phyloP scores from a whole-genome alignment of 2,888 invertebrate genomes.

The Cyclophora albipunctata region DNA sequence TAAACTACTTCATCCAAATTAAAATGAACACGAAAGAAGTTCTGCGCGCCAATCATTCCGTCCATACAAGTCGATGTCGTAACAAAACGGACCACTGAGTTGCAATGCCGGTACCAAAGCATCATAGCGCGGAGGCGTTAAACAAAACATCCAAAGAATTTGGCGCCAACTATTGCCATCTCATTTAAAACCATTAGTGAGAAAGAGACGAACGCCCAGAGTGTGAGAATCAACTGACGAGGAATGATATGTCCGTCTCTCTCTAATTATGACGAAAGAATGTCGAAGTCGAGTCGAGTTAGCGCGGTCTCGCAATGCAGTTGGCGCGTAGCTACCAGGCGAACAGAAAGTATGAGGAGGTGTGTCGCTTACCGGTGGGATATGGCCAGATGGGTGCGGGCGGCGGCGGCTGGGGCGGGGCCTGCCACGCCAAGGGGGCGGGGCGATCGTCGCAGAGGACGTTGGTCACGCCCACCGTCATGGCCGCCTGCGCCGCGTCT shows the following conservation, averaged over 20 bases:
- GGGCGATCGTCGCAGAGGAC: constrained; percentile 79
- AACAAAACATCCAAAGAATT: constrained; percentile 33
- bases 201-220: too few species aligned
- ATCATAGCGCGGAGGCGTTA: constrained; percentile 52
- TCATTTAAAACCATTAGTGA: constrained; percentile 2
- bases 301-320: constrained; percentile 66
- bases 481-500: constrained; percentile 79
- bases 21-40: too few species aligned
- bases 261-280: constrained; percentile 8
- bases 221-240: too few species aligned
- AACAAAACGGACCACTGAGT: constrained; percentile 36
- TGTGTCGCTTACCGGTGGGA: constrained; percentile 76
- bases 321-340: constrained; percentile 75
- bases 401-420: constrained; percentile 73
- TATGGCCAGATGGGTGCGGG: constrained; percentile 88
- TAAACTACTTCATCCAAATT: too few species aligned
- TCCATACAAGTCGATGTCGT: not conserved
- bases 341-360: constrained; percentile 62
- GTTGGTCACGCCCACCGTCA: constrained; percentile 79
- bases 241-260: constrained; percentile 16
- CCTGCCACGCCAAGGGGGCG: constrained; percentile 75
- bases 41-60: too few species aligned
- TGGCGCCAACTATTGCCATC: constrained; percentile 23
- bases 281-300: too few species aligned
- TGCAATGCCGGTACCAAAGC: constrained; percentile 68